Evolutionary conservation across 2,113 vertebrate genomes (phyloP).

Genomic region (Gila orcuttii): DNA sequence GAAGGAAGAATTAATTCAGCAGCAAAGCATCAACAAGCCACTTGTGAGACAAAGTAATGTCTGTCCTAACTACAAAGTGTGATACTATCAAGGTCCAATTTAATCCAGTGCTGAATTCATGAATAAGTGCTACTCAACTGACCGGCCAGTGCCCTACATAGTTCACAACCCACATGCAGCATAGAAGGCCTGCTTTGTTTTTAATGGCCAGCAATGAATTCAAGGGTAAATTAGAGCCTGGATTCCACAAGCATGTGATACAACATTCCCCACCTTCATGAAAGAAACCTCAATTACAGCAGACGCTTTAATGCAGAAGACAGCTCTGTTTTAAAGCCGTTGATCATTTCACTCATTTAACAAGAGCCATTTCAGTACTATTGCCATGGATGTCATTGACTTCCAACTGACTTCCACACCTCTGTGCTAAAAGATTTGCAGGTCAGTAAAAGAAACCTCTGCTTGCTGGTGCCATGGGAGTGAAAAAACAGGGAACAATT

Average conservation of each 20-base stretch:
- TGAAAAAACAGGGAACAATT: slow-evolving; percentile 46
- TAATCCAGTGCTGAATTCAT: slow-evolving; percentile 35
- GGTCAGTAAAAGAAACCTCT: slow-evolving; percentile 42
- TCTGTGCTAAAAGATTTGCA: slow-evolving; percentile 54
- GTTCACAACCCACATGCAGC: slow-evolving; percentile 37
- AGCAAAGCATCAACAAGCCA: neutral
- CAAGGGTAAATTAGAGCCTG: slow-evolving; percentile 55
- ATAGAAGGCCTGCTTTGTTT: slow-evolving; percentile 52
- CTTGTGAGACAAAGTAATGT: slow-evolving; percentile 19
- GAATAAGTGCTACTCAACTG: slow-evolving; percentile 38
- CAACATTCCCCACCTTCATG: slow-evolving; percentile 57
- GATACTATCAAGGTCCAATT: slow-evolving; percentile 19
- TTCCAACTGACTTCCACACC: slow-evolving; percentile 49
- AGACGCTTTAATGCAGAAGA: slow-evolving; percentile 40
- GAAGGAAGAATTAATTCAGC: neutral
- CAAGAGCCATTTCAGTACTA: slow-evolving; percentile 46
- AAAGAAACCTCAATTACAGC: slow-evolving; percentile 51
- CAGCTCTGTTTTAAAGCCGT: slow-evolving; percentile 42
- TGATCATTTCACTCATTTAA: slow-evolving; percentile 47
- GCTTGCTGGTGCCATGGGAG: slow-evolving; percentile 21
- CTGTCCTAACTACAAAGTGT: slow-evolving; percentile 20
- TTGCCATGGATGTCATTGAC: slow-evolving; percentile 53
- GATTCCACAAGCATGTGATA: slow-evolving; percentile 61
- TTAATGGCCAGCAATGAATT: slow-evolving; percentile 59
- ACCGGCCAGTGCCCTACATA: slow-evolving; percentile 41